Base-by-base conservation (phyloP, 2,888 invertebrate genomes). In the Masnerella sp. region DNA sequence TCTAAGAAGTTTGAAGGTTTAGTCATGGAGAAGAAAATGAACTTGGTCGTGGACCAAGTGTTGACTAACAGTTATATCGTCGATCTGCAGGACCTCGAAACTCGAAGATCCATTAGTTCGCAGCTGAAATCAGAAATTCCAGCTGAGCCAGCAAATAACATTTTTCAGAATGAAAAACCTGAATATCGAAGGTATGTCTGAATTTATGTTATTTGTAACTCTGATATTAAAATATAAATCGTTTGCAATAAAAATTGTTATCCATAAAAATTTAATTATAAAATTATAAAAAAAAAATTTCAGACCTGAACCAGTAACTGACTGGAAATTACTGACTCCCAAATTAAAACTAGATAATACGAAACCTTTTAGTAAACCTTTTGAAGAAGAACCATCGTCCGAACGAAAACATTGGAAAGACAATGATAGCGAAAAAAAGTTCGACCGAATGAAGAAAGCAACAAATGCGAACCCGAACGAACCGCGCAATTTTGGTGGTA, bases 1-100 rank as follows among this genome's bases (percentile, higher is more conserved):
- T 90, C 90, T 1, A 89, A 89, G 45, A 89, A 91, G 79, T 89
- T 95, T 73, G 94, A 94, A 87, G 91, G 91, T 88, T 84, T 94
- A 22, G 92, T 93, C 1, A 88, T 94, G 38, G 92, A 93, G 64
- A 90, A 91, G 82, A 89, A 89, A 2, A 87, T 92, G 30, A 90
- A 88, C 56, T 90, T 92, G 82, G 88, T 89, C 70, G 89, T 93
- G 9, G 88, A 90, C 0, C 91, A 91, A 49, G 87, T 88, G 15
- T 82, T 90, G 51, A 88, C 90, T 0, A 88, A 88, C 45, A 89
- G 89, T 52, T 89, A 90, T 81, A 81, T 93, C 14, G 92, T 93
- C 0, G 90, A 93, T 36, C 86, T 94, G 17, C 89, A 90, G 43
- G 92, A 93, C 79, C 88, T 88, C 20, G 64, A 78, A 22, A 58